Conservation (phyloP, 2,888 invertebrate species). For the Orgyia antiqua region DNA sequence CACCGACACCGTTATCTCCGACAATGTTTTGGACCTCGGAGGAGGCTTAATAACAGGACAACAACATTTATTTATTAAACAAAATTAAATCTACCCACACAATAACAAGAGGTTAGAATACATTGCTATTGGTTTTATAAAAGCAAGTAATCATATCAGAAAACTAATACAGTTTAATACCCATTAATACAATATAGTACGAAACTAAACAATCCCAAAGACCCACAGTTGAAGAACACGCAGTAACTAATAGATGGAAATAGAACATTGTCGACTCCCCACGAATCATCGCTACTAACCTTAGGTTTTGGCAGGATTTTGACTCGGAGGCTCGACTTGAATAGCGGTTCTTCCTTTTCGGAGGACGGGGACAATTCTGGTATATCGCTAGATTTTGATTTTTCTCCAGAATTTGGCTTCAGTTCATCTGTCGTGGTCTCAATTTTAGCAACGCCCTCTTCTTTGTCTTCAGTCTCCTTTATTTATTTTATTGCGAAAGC, state of each 20-base stretch:
- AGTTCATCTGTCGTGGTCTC: conserved; percentile 70
- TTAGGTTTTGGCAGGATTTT: conserved; percentile 57
- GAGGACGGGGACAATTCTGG: conserved; percentile 46
- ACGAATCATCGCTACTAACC: conserved; percentile 54
- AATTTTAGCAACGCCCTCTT: conserved; percentile 68
- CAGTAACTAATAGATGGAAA: conserved; percentile 55
- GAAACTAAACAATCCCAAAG: conserved; percentile 34
- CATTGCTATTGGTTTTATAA: conserved; percentile 9
- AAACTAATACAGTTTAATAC: conserved; percentile 12
- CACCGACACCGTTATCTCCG: conserved; percentile 74
- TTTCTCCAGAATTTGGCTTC: conserved; percentile 58
- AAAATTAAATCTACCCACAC: conserved; percentile 30
- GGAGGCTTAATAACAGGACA: conserved; percentile 67
- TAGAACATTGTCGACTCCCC: conserved; percentile 33
- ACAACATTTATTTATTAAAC: conserved; percentile 55
- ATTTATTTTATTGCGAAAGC: conserved; percentile 65
- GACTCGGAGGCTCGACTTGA: conserved; percentile 68
- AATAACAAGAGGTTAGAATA: conserved; percentile 22
- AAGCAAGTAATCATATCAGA: conserved; percentile 14
- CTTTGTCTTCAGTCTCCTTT: conserved; percentile 56
- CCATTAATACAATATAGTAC: conserved; percentile 28
- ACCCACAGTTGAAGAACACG: conserved; percentile 48
- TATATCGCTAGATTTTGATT: conserved; percentile 39
- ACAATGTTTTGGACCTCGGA: conserved; percentile 71
- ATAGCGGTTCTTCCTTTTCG: conserved; percentile 69